Evolutionary conservation across 2,113 vertebrate genomes (phyloP), one percentile per base, ranked within the genome.

Genomic region (Acrocephalus kingi): DNA sequence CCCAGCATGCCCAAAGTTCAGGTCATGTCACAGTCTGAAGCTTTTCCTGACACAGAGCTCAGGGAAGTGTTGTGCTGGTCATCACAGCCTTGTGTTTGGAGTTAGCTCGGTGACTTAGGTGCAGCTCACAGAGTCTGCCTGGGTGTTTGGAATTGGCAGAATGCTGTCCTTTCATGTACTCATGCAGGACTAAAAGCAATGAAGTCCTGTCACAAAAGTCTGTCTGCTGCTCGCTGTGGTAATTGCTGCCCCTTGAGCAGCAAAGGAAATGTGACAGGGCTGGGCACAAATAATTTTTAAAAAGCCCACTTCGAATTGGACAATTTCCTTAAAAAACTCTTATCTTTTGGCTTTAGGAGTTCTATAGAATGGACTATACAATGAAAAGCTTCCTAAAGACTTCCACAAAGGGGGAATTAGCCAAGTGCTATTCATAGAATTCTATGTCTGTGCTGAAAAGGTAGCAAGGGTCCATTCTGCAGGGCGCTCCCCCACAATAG

Each of bases 361-460:
- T 86, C 86, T 84, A 78, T 71, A 77, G 72, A 95, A 89, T 41
- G 24, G 28, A 9, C 80, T 82, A n/a, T 90, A 94, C 84, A 80
- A 92, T 80, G 55, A 64, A 94, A 92, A 71, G 49, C 75, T 96
- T 86, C 84, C 68, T 88, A 77, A 91, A 69, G 91, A 55, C 72
- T 96, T 95, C 63, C 82, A 95, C 88, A 93, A 91, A 94, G 73
- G 35, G n/a, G 24, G 83, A 88, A 93, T 92, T 96, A 93, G 51
- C 41, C 79, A 85, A 90, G 55, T 71, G 67, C 82, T 91, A 73
- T 91, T 96, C 96, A 93, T 46, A 90, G 91, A 85, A 86, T 35
- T 16, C 0, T 33, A 3, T 31, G 79, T 45, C 79, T 80, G 17
- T 41, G 22, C 73, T 95, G 68, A 88, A 95, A 88, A 90, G 59